Percentiles rank a stretch among this genome's conserved stretches.
Conservation (phyloP, 2,113 vertebrate species). For the Acrocephalus kingi region DNA sequence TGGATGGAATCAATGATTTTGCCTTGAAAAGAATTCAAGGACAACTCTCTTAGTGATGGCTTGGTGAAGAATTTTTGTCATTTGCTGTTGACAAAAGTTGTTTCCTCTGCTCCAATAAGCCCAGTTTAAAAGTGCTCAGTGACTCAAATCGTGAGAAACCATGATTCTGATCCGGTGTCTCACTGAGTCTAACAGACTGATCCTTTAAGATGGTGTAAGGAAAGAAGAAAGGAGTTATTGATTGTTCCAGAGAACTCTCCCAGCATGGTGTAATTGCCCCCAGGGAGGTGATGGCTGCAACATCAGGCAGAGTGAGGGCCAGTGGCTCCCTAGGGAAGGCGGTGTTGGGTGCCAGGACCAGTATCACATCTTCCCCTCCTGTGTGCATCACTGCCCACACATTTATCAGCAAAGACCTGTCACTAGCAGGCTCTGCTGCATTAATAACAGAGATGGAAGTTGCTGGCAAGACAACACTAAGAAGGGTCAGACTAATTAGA, state of each 20-base stretch:
- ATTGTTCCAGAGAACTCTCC: background rate
- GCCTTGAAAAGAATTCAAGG: background rate
- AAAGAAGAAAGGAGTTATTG: background rate
- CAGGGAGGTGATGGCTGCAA: background rate
- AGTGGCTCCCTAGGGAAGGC: background rate
- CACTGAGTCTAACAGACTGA: background rate
- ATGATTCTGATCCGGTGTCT: background rate
- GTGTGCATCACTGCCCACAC: fast-evolving
- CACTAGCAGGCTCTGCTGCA: background rate
- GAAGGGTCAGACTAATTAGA: background rate
- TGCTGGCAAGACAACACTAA: background rate
- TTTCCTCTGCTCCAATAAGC: background rate
- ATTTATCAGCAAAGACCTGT: background rate
- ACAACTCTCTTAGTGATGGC: background rate
- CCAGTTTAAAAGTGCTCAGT: background rate
- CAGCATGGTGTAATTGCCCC: background rate
- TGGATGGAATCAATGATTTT: background rate
- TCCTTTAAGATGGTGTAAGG: background rate
- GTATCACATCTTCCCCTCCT: background rate
- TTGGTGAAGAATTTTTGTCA: background rate
- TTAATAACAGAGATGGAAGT: background rate
- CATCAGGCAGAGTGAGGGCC: no score
- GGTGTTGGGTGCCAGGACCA: background rate
- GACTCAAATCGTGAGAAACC: background rate
- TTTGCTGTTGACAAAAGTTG: background rate